phyloP scores from a whole-genome alignment of 2,888 invertebrate species.

The Cerastoderma edule region DNA sequence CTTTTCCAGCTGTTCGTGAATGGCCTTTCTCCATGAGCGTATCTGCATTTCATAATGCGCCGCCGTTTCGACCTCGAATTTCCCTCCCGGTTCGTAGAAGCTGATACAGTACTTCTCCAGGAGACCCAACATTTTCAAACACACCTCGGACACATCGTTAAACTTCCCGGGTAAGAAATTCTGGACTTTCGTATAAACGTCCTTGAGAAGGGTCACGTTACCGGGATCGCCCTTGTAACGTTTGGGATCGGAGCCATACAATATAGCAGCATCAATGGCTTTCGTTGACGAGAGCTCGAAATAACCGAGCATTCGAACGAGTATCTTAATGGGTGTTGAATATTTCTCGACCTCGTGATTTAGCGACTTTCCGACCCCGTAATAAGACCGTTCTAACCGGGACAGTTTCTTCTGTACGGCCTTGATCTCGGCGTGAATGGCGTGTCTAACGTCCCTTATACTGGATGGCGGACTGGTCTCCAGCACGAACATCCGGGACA shows the following conservation, averaged over 20 bases:
- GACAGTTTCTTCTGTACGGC: constrained; percentile 65
- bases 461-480: constrained; percentile 68
- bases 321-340: constrained; percentile 65
- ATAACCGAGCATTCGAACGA: constrained; percentile 70
- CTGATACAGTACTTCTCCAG: constrained; percentile 79
- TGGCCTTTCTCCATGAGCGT: constrained; percentile 61
- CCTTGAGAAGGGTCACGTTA: constrained; percentile 69
- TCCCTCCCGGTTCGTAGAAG: constrained; percentile 74
- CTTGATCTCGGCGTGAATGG: constrained; percentile 66
- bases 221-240: constrained; percentile 70
- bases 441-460: constrained; percentile 68
- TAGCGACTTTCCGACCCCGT: constrained; percentile 70
- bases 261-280: constrained; percentile 72
- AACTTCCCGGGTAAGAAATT: constrained; percentile 73
- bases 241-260: constrained; percentile 63
- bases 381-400: constrained; percentile 74
- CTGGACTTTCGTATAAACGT: constrained; percentile 71
- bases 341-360: constrained; percentile 71
- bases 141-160: constrained; percentile 61
- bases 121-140: constrained; percentile 67
- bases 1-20: constrained; percentile 64
- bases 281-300: constrained; percentile 68
- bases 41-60: constrained; percentile 76
- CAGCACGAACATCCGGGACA: constrained; percentile 52
- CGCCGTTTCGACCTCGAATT: constrained; percentile 75